Base-by-base conservation (phyloP, 2,888 invertebrate genomes). In the Folsomia candida region DNA sequence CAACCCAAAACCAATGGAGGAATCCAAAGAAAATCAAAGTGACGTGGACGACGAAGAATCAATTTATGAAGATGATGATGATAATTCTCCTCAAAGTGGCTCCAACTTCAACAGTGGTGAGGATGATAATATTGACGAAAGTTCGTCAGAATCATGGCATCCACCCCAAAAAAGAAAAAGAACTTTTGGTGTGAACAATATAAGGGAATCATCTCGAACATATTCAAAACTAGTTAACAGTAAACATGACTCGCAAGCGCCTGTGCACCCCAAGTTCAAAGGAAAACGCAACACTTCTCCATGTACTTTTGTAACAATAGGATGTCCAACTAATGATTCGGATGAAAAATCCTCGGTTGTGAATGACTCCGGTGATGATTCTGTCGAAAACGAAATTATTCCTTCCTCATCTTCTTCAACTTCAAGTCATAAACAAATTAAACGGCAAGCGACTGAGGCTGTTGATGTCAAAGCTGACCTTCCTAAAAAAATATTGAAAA, bases 1-100 rank as follows among this genome's bases (percentile, higher is more conserved):
- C 1, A 85, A 90, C 82, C 85, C 83, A 2, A 79, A 84, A 27
- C 70, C 73, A 14, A 76, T 2, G 51, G 26, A 66, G 64, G 63
- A 65, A 58, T 71, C 51, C 67, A 72, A 72, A 63, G 51, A 67
- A 70, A 74, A 58, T 51, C 22, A 69, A 60, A 70, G 58, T 76
- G 75, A 69, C 60, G 22, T 51, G 28, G 24, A 60, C 58, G 73
- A 64, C 28, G 51, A 63, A 9, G 22, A 64, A 28, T 27, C 47
- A 25, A n/a, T n/a, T n/a, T n/a, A n/a, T n/a, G n/a, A n/a, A 47
- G 57, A 57, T 57, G n/a, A 11, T 4, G 57, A 57, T 11, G 4
- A 6, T 11, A n/a, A n/a, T 11, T n/a, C 57, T 27, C 28, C 37
- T 37, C 51, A 24, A 37, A 4, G 37, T 9, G 6, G 14, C 4